phyloP scores from a whole-genome alignment of 2,888 invertebrate genomes.

The Meganola albula region DNA sequence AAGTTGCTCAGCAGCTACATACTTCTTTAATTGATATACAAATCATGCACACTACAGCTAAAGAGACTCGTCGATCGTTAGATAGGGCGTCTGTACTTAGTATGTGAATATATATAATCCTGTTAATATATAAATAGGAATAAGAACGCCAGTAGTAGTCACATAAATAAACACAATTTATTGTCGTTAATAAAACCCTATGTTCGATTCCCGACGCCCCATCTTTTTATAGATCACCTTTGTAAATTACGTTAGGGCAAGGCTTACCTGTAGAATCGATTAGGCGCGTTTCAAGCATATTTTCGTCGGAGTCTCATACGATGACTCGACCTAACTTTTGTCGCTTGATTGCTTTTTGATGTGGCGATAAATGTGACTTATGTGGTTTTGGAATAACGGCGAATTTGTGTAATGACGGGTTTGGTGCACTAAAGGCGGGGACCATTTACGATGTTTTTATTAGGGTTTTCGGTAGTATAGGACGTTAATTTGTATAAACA shows the following conservation, averaged over 20 bases:
- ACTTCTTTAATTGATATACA: slow-evolving; percentile 17
- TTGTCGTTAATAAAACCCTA: slow-evolving; percentile 38
- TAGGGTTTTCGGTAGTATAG: neutral
- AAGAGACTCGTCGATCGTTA: neutral
- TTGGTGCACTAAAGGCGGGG: slow-evolving; percentile 59
- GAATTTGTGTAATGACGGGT: slow-evolving; percentile 62
- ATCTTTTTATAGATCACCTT: slow-evolving; percentile 45
- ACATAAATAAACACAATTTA: slow-evolving; percentile 36
- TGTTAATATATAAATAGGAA: slow-evolving; percentile 2
- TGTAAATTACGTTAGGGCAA: slow-evolving; percentile 49
- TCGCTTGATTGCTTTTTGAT: slow-evolving; percentile 75
- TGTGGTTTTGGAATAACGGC: slow-evolving; percentile 62
- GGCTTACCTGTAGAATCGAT: slow-evolving; percentile 61
- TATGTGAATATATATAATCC: neutral
- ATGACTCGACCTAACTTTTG: slow-evolving; percentile 64
- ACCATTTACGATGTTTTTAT: slow-evolving; percentile 40
- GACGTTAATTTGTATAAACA: neutral
- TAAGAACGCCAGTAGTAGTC: slow-evolving; percentile 22
- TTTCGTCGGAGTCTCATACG: slow-evolving; percentile 45
- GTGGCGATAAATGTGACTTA: slow-evolving; percentile 75
- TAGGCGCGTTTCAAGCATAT: slow-evolving; percentile 56
- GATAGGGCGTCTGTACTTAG: neutral
- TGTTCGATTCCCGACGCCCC: slow-evolving; percentile 32
- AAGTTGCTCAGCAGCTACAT: slow-evolving; percentile 13
- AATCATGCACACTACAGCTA: slow-evolving; percentile 4